phyloP scores from a whole-genome alignment of 2,888 invertebrate genomes.

The Buathra laborator region DNA sequence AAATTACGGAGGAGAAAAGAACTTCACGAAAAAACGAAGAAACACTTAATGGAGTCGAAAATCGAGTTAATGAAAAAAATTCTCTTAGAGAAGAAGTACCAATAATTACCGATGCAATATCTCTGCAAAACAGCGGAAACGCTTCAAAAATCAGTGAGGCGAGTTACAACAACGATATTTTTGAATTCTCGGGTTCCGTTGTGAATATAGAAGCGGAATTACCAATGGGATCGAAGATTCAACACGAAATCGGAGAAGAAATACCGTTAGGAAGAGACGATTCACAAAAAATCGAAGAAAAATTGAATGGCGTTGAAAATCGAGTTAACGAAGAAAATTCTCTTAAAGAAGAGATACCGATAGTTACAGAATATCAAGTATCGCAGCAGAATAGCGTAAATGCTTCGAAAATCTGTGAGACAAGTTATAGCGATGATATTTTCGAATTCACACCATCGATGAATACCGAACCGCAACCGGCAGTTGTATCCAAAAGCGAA shows the following conservation, averaged over 20 bases:
- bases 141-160: constrained; percentile 5
- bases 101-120: neutral
- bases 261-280: too few species aligned
- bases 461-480: neutral
- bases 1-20: too few species aligned
- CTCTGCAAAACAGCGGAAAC: neutral
- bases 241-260: too few species aligned
- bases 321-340: too few species aligned
- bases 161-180: constrained; percentile 38
- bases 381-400: neutral
- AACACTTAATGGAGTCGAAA: too few species aligned
- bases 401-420: constrained; percentile 11
- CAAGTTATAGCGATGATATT: constrained; percentile 30
- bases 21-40: too few species aligned
- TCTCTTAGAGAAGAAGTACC: too few species aligned
- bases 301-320: too few species aligned
- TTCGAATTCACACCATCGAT: constrained; percentile 35
- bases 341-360: too few species aligned
- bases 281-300: too few species aligned
- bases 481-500: neutral
- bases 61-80: too few species aligned
- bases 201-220: neutral
- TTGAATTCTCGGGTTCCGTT: constrained; percentile 30
- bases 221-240: too few species aligned
- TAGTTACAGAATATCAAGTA: neutral